These are phyloP conservation scores for Dendrophyllia cribrosa DNA, from an alignment of 64 coral and sea anemone genomes.

Conservation along the genomic window DNA sequence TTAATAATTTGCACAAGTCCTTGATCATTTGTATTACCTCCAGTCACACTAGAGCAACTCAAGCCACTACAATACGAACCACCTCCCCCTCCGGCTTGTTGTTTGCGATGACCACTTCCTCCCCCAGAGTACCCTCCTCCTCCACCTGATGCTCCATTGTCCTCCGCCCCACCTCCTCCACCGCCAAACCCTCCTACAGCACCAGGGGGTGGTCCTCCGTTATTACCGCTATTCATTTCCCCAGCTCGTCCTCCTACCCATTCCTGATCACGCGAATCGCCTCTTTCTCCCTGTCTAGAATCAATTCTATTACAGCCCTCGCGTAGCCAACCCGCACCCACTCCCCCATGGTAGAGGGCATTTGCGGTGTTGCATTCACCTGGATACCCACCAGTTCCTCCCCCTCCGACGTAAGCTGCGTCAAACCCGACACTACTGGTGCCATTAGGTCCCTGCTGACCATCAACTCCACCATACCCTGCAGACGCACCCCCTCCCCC, in stretches of 20 bases:
- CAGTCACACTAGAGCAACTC: not conserved
- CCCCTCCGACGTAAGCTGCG: not conserved
- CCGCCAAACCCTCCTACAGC: slow-evolving; percentile 8
- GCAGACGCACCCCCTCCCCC: slow-evolving; percentile 16
- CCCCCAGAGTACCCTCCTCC: not conserved
- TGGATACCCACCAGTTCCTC: slow-evolving; percentile 14
- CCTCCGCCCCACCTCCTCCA: not conserved
- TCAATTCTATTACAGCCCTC: not conserved
- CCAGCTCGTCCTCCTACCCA: slow-evolving; percentile 53
- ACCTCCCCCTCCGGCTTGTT: slow-evolving; percentile 1
- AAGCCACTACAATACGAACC: not conserved
- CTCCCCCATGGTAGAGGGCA: slow-evolving; percentile 41
- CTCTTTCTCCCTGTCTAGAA: slow-evolving; percentile 12
- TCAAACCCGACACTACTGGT: too few relatives aligned
- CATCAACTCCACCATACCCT: too few relatives aligned
- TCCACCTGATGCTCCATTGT: not conserved
- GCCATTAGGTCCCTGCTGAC: too few relatives aligned
- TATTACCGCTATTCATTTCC: slow-evolving; percentile 55
- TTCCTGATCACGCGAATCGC: slow-evolving; percentile 5
- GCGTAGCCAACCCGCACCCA: slow-evolving; percentile 43
- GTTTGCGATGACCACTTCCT: not conserved
- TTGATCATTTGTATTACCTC: not conserved
- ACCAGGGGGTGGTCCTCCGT: slow-evolving; percentile 29
- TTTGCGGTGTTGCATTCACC: slow-evolving; percentile 27
- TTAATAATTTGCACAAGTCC: not conserved